A percentile compares a stretch with the other conserved stretches of the same genome.
Evolutionary conservation across 2,113 vertebrate species (phyloP).

Genomic region (Oxyura jamaicensis): DNA sequence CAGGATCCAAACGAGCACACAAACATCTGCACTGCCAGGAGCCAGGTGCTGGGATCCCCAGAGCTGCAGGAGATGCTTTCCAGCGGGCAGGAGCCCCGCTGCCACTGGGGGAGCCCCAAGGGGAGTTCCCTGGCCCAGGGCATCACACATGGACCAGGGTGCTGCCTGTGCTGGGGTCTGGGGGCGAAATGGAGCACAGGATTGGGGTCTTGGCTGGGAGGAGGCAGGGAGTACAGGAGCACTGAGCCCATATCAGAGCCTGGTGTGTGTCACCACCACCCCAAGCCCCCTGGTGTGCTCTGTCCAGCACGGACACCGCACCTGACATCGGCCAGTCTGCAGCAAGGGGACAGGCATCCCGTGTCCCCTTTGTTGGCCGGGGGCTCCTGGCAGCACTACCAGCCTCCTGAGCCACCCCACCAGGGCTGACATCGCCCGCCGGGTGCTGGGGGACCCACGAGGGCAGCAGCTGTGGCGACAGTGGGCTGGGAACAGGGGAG

Average conservation of each 20-base stretch:
- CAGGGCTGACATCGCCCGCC: no score
- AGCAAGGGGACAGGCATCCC: neutral
- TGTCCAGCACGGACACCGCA: neutral
- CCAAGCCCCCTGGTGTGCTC: neutral
- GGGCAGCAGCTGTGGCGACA: neutral
- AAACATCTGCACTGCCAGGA: neutral
- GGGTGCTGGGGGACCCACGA: neutral
- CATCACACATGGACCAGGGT: neutral
- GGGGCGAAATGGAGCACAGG: neutral
- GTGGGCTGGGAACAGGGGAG: neutral
- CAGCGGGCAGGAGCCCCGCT: accelerated
- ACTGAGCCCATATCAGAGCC: neutral
- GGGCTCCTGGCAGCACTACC: neutral
- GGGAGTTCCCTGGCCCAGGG: neutral
- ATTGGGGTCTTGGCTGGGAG: neutral
- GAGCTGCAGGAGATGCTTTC: neutral
- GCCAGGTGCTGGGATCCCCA: neutral
- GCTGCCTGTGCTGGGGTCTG: neutral
- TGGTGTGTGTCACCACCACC: neutral
- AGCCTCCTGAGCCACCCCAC: neutral
- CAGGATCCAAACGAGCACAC: neutral
- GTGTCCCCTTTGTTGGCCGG: neutral
- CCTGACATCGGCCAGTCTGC: neutral
- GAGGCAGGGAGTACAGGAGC: neutral
- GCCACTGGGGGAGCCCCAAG: neutral